Evolutionary conservation across 2,888 invertebrate genomes (phyloP), one percentile per base, ranked within the genome.

Genomic region (Eristalis pertinax): DNA sequence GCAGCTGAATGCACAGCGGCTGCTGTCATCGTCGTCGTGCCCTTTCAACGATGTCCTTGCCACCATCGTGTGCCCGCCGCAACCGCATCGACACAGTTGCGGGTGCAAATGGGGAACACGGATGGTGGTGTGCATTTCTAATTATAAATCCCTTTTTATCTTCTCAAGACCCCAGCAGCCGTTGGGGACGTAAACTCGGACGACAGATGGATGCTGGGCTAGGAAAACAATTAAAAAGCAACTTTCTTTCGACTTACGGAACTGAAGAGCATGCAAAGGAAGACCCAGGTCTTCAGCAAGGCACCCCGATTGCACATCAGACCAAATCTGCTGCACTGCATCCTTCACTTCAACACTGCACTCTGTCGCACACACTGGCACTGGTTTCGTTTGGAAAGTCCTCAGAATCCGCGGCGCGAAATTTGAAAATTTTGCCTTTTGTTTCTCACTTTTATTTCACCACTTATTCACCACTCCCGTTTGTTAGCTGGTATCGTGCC

Each of bases 261-360:
- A 73, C 68, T 73, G 41, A 87, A 80, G 29, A 84, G 76, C 75
- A 84, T 83, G 73, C 75, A 87, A 63, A 83, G 64, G 67, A 87
- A 69, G 50, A 84, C 72, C 69, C 83, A 87, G 13, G 84, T 69
- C 76, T 76, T 79, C 0, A 87, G 73, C 13, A 87, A 58, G 41
- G 79, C 60, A 50, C 41, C 73, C 72, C 63, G 63, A 69, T 77
- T 79, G 73, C 87, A 87, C 78, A 56, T 60, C 50, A 70, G 43
- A 8, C 83, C 79, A 60, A 83, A 87, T 74, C 72, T 87, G 67
- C 62, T 72, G 67, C 67, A 75, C 50, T 87, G 83, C 86, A 87
- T 87, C 68, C 72, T 87, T 63, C 11, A 35, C 10, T 32, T 62
- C 38, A 65, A 11, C 32, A 68, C 38, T 22, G n/a, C 38, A 74